Evolutionary conservation across 2,888 invertebrate genomes (phyloP).

Genomic region (Elegia similella): DNA sequence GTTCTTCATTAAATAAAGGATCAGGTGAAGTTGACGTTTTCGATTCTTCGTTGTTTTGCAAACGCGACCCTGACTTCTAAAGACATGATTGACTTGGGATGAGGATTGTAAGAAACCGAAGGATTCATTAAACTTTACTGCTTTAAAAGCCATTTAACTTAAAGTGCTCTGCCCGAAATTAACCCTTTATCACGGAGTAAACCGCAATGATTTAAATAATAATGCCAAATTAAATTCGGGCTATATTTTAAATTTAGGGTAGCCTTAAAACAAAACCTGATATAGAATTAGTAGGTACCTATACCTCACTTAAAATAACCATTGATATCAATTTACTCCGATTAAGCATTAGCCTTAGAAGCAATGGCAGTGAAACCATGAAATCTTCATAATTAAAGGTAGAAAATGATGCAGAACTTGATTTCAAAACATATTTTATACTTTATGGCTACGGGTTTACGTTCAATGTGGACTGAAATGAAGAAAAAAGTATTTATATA

Average conservation of each 20-base stretch:
- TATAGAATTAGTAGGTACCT: no score
- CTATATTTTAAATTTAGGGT: background rate
- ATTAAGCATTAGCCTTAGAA: no score
- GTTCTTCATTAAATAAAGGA: constrained; percentile 27
- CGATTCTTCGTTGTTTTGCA: constrained; percentile 28
- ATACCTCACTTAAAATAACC: no score
- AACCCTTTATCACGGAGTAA: constrained; percentile 6
- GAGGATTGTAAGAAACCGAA: constrained; percentile 22
- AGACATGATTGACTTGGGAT: constrained; percentile 26
- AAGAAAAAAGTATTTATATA: no score
- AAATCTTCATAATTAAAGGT: no score
- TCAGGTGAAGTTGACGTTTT: constrained; percentile 29
- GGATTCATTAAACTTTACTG: constrained; percentile 16
- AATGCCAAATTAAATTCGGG: background rate
- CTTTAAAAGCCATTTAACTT: constrained; percentile 2
- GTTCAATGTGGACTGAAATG: no score
- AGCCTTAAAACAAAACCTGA: no score
- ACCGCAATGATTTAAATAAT: background rate
- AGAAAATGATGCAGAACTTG: no score
- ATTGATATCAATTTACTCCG: no score
- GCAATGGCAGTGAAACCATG: no score
- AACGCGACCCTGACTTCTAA: constrained; percentile 24
- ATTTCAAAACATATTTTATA: no score
- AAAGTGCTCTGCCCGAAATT: constrained; percentile 11
- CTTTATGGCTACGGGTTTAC: no score